phyloP scores from a whole-genome alignment of 1,140 invertebrate genomes.

The Telenomus remus region DNA sequence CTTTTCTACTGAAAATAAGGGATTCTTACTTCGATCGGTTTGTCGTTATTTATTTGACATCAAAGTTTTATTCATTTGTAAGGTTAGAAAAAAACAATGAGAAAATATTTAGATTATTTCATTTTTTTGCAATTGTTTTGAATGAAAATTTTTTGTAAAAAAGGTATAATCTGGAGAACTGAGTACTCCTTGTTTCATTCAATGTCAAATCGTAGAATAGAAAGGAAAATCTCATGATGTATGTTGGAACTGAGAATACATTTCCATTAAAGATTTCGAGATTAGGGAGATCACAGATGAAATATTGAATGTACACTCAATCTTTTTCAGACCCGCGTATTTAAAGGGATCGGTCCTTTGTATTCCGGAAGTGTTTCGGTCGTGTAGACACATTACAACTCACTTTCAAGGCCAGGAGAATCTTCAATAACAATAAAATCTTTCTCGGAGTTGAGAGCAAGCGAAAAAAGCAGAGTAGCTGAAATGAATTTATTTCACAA shows the following conservation, averaged over 20 bases:
- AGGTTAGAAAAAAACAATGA: too few relatives aligned
- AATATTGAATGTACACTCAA: constrained; percentile 57
- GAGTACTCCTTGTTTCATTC: not conserved
- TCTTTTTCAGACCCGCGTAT: constrained; percentile 44
- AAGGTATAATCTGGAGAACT: too few relatives aligned
- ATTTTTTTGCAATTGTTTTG: too few relatives aligned
- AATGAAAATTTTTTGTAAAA: too few relatives aligned
- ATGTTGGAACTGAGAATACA: constrained; percentile 45
- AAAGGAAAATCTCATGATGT: constrained; percentile 48
- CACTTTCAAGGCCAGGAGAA: constrained; percentile 36
- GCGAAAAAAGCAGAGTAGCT: constrained; percentile 27
- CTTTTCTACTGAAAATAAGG: constrained; percentile 33
- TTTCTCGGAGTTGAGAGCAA: constrained; percentile 36
- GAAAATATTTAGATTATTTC: too few relatives aligned
- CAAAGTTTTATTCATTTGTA: too few relatives aligned
- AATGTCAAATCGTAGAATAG: constrained; percentile 18
- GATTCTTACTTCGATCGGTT: constrained; percentile 52
- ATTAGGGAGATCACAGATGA: constrained; percentile 51
- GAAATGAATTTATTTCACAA: constrained; percentile 50
- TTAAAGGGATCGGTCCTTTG: constrained; percentile 38
- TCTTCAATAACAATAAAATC: constrained; percentile 47
- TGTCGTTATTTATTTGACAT: constrained; percentile 29
- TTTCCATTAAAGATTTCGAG: constrained; percentile 53
- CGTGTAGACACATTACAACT: constrained; percentile 51
- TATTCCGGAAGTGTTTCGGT: constrained; percentile 53